phyloP scores from a whole-genome alignment of 2,888 invertebrate species.

The Scaptomyza cyrtandrae region DNA sequence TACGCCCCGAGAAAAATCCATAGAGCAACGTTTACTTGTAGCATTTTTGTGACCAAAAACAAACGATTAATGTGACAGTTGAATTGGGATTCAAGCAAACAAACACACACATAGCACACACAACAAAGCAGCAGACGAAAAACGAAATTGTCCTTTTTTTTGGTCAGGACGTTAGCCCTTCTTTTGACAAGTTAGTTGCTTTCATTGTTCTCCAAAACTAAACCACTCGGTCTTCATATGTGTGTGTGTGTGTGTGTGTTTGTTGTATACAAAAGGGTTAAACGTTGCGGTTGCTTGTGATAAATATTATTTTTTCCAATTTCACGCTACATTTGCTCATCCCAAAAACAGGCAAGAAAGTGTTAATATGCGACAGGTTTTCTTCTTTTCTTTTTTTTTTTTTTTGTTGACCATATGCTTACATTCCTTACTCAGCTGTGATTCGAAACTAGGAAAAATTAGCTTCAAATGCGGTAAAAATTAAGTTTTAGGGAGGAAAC shows the following conservation, averaged over 20 bases:
- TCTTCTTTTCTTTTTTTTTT: conserved; percentile 7
- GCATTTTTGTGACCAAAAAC: conserved; percentile 76
- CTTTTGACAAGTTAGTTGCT: conserved; percentile 74
- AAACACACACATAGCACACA: conserved; percentile 48
- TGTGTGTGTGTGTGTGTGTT: background rate
- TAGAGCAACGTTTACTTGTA: conserved; percentile 68
- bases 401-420: conserved; percentile 57
- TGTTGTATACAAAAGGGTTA: conserved; percentile 62
- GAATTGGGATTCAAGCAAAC: conserved; percentile 70
- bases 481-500: conserved; percentile 45
- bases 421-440: conserved; percentile 17
- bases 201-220: conserved; percentile 54
- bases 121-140: background rate
- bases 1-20: conserved; percentile 2
- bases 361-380: conserved; percentile 67
- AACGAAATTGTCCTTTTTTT: conserved; percentile 30
- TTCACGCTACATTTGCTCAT: conserved; percentile 79
- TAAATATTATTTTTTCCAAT: conserved; percentile 65
- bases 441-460: conserved; percentile 49
- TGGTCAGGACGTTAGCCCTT: conserved; percentile 15
- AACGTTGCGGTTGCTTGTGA: conserved; percentile 51
- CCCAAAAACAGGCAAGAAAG: conserved; percentile 38
- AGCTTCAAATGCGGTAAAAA: conserved; percentile 62
- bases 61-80: conserved; percentile 83
- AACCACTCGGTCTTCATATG: conserved; percentile 52